Conservation (phyloP, 1,140 invertebrate genomes). For the Macrocentrus cingulum region DNA sequence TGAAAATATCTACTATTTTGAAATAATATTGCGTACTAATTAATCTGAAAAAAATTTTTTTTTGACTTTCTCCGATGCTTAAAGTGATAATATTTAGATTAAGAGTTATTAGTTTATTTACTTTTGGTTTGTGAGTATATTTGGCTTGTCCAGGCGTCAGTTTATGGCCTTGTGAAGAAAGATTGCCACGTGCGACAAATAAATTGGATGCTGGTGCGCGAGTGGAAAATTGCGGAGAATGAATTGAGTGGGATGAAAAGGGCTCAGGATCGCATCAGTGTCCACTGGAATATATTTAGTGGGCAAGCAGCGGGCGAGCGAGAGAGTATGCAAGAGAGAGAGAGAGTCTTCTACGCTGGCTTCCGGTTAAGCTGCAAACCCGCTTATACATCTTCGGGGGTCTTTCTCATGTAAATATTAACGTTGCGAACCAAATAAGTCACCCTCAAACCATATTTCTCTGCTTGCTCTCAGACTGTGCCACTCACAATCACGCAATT, state of each 20-base stretch:
- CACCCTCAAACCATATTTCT: constrained; percentile 18
- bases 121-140: too few relatives aligned
- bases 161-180: constrained; percentile 33
- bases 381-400: constrained; percentile 41
- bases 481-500: too few relatives aligned
- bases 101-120: too few relatives aligned
- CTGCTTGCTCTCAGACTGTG: constrained; percentile 15
- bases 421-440: constrained; percentile 30
- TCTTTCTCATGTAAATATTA: constrained; percentile 47
- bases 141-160: too few relatives aligned
- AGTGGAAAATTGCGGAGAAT: constrained; percentile 3
- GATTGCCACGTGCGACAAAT: not conserved
- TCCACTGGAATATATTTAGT: constrained; percentile 11
- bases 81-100: too few relatives aligned
- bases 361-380: constrained; percentile 32
- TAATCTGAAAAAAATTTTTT: too few relatives aligned
- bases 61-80: not conserved
- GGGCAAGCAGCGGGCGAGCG: not conserved
- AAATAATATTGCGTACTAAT: too few relatives aligned
- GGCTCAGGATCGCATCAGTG: not conserved
- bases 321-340: not conserved
- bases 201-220: not conserved
- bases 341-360: too few relatives aligned
- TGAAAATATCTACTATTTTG: too few relatives aligned
- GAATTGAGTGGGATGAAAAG: constrained; percentile 4